phyloP scores from a whole-genome alignment of 1,140 invertebrate genomes.

The Papilio polyxenes region DNA sequence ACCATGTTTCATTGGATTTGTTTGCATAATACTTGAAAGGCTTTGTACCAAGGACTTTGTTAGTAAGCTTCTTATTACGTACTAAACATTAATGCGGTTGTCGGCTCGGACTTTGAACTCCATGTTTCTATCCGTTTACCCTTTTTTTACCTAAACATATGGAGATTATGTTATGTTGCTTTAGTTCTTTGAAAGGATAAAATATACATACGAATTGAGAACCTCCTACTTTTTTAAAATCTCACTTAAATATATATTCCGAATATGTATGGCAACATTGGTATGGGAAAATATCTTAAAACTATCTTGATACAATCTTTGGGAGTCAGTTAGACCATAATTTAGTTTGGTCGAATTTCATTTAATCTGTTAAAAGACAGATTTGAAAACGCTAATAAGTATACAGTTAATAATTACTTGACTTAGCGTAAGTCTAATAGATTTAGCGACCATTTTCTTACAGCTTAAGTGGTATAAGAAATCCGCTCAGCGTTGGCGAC shows the following conservation, averaged over 20 bases:
- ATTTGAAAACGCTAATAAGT: background rate
- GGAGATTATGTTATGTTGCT: background rate
- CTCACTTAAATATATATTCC: background rate
- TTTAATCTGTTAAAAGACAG: background rate
- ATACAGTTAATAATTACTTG: background rate
- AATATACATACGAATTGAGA: too few species aligned
- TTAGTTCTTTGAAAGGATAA: background rate
- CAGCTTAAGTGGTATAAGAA: conserved; percentile 27
- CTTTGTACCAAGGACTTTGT: conserved; percentile 15
- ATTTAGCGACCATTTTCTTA: conserved; percentile 20
- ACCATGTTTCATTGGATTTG: background rate
- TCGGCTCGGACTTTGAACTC: conserved; percentile 22
- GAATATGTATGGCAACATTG: background rate
- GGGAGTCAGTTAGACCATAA: background rate
- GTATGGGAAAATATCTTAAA: background rate
- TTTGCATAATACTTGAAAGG: conserved; percentile 22
- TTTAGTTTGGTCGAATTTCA: background rate
- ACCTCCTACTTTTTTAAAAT: too few species aligned
- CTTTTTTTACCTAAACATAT: background rate
- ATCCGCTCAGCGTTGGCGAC: conserved; percentile 26
- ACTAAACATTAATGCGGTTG: conserved; percentile 16
- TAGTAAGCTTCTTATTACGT: conserved; percentile 11
- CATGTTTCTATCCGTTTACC: background rate
- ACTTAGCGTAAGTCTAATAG: conserved; percentile 19
- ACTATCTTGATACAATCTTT: background rate